These are phyloP conservation scores for Psettodes erumei DNA, from an alignment of 2,113 vertebrate species.

Conservation along the genomic window DNA sequence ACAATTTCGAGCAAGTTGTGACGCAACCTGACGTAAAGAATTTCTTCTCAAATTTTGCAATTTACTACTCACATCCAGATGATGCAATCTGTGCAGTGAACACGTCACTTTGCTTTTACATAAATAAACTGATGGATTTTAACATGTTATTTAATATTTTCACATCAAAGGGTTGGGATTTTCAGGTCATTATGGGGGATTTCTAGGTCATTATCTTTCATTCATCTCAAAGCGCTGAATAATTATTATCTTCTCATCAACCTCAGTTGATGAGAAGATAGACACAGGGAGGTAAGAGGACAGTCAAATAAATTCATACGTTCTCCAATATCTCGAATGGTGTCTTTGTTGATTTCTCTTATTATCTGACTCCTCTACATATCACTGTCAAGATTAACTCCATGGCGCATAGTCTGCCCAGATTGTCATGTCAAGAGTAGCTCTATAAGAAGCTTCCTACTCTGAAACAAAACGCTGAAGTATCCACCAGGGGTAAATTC, in stretches of 20 bases:
- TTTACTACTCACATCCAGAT: not conserved
- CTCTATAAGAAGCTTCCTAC: slow-evolving; percentile 14
- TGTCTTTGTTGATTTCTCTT: not conserved
- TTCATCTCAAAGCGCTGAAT: not conserved
- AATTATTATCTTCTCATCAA: not conserved
- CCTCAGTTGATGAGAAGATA: not conserved
- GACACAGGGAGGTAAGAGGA: not conserved
- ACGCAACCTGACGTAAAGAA: not conserved
- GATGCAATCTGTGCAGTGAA: not conserved
- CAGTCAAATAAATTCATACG: not conserved
- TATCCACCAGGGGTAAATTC: slow-evolving; percentile 50
- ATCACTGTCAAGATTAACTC: not conserved
- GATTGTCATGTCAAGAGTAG: not conserved
- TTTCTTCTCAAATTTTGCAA: not conserved
- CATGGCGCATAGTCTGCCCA: not conserved
- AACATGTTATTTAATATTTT: not conserved
- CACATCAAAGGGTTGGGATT: not conserved
- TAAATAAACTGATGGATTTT: not conserved
- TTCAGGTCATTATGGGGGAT: too few relatives aligned
- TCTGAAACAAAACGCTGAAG: slow-evolving; percentile 24
- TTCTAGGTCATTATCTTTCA: not conserved
- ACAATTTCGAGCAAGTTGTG: slow-evolving; percentile 15
- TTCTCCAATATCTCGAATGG: not conserved
- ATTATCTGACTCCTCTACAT: not conserved
- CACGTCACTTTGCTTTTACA: not conserved